Evolutionary conservation across 2,888 invertebrate species (phyloP).

Genomic region (Poecilus cupreus): DNA sequence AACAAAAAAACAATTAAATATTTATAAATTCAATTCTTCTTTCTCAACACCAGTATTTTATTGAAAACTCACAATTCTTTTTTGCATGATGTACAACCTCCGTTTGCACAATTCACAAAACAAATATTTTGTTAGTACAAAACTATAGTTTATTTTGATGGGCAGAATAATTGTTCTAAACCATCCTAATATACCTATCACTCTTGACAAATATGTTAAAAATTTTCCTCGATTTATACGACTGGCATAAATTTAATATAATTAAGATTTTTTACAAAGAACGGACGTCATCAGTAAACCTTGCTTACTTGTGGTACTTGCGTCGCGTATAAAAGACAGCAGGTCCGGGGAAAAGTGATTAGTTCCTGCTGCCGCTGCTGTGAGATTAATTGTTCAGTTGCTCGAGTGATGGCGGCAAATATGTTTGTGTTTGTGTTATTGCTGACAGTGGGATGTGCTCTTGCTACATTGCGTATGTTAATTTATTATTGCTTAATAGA

Average conservation of each 20-base stretch:
- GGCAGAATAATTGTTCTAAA: background rate
- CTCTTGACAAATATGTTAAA: background rate
- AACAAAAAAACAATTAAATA: too few species aligned
- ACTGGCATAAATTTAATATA: slow-evolving; percentile 34
- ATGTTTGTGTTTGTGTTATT: slow-evolving; percentile 24
- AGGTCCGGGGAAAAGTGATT: slow-evolving; percentile 2
- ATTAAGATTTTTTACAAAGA: slow-evolving; percentile 18
- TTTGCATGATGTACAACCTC: background rate
- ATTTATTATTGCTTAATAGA: background rate
- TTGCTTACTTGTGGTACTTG: background rate
- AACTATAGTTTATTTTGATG: background rate
- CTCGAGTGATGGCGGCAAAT: slow-evolving; percentile 1
- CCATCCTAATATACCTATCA: slow-evolving; percentile 1
- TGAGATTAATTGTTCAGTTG: slow-evolving; percentile 29
- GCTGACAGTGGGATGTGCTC: slow-evolving; percentile 20
- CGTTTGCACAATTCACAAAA: slow-evolving; percentile 1
- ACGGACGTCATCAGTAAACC: slow-evolving; percentile 15
- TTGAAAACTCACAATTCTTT: background rate
- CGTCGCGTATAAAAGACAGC: slow-evolving; percentile 45
- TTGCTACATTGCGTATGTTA: slow-evolving; percentile 44
- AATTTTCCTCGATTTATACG: background rate
- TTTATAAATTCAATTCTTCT: too few species aligned
- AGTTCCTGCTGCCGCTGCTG: slow-evolving; percentile 31
- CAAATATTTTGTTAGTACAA: background rate
- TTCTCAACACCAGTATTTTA: background rate